These are phyloP conservation scores for Orthonychiurus folsomi DNA, from an alignment of 2,888 invertebrate species.

Conservation along the genomic window DNA sequence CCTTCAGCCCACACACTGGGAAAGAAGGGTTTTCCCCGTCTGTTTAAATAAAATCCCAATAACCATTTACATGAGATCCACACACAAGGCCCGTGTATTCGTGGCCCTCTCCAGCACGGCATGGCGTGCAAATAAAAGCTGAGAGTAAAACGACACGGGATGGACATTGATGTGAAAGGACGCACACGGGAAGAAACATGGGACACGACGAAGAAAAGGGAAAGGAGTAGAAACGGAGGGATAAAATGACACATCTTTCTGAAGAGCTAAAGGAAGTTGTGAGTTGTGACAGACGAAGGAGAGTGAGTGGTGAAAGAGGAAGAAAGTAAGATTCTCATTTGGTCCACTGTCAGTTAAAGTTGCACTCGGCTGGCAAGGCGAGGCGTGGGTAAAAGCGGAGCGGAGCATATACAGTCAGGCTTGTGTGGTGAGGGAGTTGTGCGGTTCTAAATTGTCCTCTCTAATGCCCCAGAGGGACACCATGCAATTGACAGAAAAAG, in stretches of 20 bases:
- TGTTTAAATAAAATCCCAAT: too few species aligned
- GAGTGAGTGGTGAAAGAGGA: neutral
- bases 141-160: too few species aligned
- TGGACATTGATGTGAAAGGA: too few species aligned
- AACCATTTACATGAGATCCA: too few species aligned
- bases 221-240: conserved; percentile 3
- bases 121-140: too few species aligned
- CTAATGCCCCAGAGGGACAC: conserved; percentile 13
- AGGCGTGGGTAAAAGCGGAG: too few species aligned
- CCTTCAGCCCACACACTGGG: too few species aligned
- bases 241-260: conserved; percentile 9
- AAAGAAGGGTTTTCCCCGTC: too few species aligned
- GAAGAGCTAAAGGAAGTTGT: conserved; percentile 8
- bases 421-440: too few species aligned
- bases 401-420: neutral
- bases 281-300: neutral
- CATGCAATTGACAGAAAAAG: conserved; percentile 14
- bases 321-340: conserved; percentile 12
- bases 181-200: neutral
- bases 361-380: too few species aligned
- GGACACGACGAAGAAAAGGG: neutral
- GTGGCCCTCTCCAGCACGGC: too few species aligned
- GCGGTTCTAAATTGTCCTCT: conserved; percentile 10
- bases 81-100: too few species aligned
- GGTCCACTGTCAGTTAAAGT: conserved; percentile 12